Evolutionary conservation across 2,888 invertebrate species (phyloP), one percentile per base, ranked within the genome.

Genomic region (Temnothorax unifasciatus): DNA sequence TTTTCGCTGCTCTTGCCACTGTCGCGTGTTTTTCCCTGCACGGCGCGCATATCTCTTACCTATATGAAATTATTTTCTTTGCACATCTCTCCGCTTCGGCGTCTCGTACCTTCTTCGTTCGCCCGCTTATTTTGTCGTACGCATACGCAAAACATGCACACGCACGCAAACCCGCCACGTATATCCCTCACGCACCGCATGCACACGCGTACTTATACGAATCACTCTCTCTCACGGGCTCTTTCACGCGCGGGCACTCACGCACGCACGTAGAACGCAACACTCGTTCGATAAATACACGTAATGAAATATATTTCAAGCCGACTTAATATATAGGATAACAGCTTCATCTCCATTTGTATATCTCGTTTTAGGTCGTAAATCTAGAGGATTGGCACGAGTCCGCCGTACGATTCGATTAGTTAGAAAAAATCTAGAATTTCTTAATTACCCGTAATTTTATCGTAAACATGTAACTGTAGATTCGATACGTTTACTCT

Each of bases 401-500:
- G 91, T 92, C 90, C 90, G 90, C 91, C 90, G 88, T 90, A 92
- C 91, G 90, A 92, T 92, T 90, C 93, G 92, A 90, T 94, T 93
- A 93, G 92, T 93, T 94, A 94, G 94, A 94, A 94, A 94, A 94
- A 94, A 92, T 94, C 93, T 94, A 94, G 91, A 94, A 93, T 94
- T 93, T 93, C 93, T 93, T 94, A 93, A 93, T 94, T 94, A 94
- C 94, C 94, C 94, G 94, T 94, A 94, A 94, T 94, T 94, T 94
- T 94, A 94, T 94, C 93, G 93, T 94, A 94, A 94, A 94, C 92
- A 94, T 94, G 93, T 92, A 93, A 92, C 92, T 93, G 91, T 93
- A 93, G 93, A 93, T 93, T 93, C 92, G 92, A 92, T 91, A 92
- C 91, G 90, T 90, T 89, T 88, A 86, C 79, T 90, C 83, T 85